Conservation (phyloP, 1,140 invertebrate species). For the Aethina tumida region DNA sequence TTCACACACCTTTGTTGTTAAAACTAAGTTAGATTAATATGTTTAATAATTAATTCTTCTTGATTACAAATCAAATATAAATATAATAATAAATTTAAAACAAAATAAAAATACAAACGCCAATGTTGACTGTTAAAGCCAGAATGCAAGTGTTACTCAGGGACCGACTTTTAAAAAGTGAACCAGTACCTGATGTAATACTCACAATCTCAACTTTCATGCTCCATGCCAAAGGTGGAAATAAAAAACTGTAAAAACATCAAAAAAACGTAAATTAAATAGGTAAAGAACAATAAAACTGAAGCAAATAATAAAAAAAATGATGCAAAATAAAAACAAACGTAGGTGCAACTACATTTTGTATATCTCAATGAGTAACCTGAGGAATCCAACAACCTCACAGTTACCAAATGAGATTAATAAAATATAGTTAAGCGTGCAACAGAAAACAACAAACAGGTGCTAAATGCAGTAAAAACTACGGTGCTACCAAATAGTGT, state of each 20-base stretch:
- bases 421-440: constrained; percentile 35
- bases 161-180: constrained; percentile 53
- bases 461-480: constrained; percentile 5
- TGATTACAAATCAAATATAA: too few relatives aligned
- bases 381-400: constrained; percentile 59
- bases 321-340: constrained; percentile 30
- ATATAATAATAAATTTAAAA: constrained; percentile 11
- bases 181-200: constrained; percentile 99
- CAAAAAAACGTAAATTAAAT: constrained; percentile 21
- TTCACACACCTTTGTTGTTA: too few relatives aligned
- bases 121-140: constrained; percentile 17
- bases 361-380: constrained; percentile 60
- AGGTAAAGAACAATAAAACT: constrained; percentile 5
- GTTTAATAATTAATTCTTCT: too few relatives aligned
- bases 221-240: constrained; percentile 23
- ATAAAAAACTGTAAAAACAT: constrained; percentile 30
- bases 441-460: constrained; percentile 15
- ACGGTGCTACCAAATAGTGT: too few relatives aligned
- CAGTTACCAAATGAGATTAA: constrained; percentile 91
- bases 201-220: constrained; percentile 59
- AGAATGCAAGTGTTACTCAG: constrained; percentile 70
- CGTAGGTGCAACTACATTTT: constrained; percentile 32
- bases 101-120: constrained; percentile 19
- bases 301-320: constrained; percentile 9
- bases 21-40: too few relatives aligned